Evolutionary conservation across 2,888 invertebrate species (phyloP).

Genomic region (Mantis religiosa): DNA sequence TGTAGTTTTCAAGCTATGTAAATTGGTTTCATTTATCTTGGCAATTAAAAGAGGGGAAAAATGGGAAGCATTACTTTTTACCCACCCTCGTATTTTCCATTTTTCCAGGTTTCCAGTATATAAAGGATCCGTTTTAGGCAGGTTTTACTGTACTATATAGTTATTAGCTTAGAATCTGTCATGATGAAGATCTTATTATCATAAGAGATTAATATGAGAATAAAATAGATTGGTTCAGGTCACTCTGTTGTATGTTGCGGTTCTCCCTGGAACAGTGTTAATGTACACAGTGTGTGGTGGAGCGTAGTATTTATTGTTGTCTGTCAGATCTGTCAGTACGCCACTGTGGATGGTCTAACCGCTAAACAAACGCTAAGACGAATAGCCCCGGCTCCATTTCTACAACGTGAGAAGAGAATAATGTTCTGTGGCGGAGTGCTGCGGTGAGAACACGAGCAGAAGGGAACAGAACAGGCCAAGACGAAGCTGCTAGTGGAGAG

Average conservation of each 20-base stretch:
- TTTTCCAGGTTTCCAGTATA: too few relatives aligned
- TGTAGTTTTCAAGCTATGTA: too few relatives aligned
- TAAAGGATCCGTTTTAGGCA: too few relatives aligned
- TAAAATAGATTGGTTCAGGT: background rate
- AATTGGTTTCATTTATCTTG: too few relatives aligned
- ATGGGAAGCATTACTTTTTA: too few relatives aligned
- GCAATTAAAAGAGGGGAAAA: too few relatives aligned
- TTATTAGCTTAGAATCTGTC: too few relatives aligned
- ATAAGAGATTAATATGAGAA: background rate
- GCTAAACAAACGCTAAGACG: background rate
- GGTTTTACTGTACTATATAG: too few relatives aligned
- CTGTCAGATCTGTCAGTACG: background rate
- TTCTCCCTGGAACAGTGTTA: background rate
- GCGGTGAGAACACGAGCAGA: background rate
- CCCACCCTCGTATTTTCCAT: too few relatives aligned
- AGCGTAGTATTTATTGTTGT: background rate
- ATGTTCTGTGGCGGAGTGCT: background rate
- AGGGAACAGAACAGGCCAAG: background rate
- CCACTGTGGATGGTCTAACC: background rate
- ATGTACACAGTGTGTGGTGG: background rate
- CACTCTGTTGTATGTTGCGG: background rate
- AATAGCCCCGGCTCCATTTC: background rate
- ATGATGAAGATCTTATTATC: too few relatives aligned
- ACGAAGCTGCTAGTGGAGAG: background rate
- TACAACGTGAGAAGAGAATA: background rate